Evolutionary conservation across 1,140 invertebrate genomes (phyloP).

Genomic region (Drosophila eugracilis): DNA sequence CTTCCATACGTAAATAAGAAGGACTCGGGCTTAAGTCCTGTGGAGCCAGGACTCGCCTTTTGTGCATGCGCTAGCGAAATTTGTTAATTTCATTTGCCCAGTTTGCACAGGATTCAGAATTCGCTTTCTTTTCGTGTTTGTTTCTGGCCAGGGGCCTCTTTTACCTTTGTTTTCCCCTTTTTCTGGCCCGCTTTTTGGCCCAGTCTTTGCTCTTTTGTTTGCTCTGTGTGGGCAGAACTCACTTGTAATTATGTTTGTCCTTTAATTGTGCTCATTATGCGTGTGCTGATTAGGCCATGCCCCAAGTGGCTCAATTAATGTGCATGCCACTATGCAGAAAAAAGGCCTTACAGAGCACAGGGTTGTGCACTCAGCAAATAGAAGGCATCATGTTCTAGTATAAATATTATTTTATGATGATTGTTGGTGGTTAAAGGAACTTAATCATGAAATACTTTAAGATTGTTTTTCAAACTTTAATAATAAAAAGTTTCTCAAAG

Average conservation of each 20-base stretch:
- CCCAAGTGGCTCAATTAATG: slow-evolving; percentile 82
- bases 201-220: slow-evolving; percentile 38
- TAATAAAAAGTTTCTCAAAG: too few species aligned
- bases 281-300: slow-evolving; percentile 72
- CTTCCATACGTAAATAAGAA: slow-evolving; percentile 77
- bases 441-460: too few species aligned
- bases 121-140: slow-evolving; percentile 36
- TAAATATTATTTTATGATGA: neutral
- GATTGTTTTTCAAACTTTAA: too few species aligned
- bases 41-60: slow-evolving; percentile 21
- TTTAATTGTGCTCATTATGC: slow-evolving; percentile 81
- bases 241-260: slow-evolving; percentile 80
- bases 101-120: slow-evolving; percentile 65
- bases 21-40: slow-evolving; percentile 26
- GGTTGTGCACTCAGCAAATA: slow-evolving; percentile 22
- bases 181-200: slow-evolving; percentile 18
- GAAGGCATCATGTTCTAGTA: slow-evolving; percentile 4
- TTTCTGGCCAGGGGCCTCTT: slow-evolving; percentile 18
- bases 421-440: too few species aligned
- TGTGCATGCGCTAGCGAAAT: slow-evolving; percentile 70
- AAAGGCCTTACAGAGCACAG: neutral
- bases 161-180: slow-evolving; percentile 30
- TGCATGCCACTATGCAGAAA: slow-evolving; percentile 28
- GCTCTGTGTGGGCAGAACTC: slow-evolving; percentile 43
- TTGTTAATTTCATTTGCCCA: slow-evolving; percentile 80